Evolutionary conservation across 2,888 invertebrate genomes (phyloP), one percentile per base, ranked within the genome.

Genomic region (Phalera bucephala): DNA sequence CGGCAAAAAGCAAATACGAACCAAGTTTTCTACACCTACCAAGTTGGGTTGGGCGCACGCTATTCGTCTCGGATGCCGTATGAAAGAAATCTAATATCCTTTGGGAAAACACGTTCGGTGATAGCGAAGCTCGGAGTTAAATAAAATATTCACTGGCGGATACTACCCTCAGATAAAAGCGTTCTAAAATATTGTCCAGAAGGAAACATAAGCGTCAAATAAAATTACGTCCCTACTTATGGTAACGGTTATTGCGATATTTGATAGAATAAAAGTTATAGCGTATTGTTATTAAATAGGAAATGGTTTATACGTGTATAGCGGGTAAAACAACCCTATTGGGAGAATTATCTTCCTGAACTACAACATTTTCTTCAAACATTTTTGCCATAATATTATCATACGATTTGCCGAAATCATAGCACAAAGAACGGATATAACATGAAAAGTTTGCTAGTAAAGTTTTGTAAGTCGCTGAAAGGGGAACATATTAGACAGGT

Each of bases 71-170:
- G 52, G 44, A 33, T 50, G 40, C 64, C 61, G 59, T 60, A 62
- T 59, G 63, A 59, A 66, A 69, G 64, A 68, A 72, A 77, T 72
- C 61, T 73, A 77, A 80, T 79, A 77, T 76, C 79, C 75, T 72
- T 52, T 51, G 73, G 74, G 78, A 70, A 66, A 65, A 70, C 56
- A 69, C 65, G 64, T 66, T 44, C 65, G 65, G 63, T 55, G 78
- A 80, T 73, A 77, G 67, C 70, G 52, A 43, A 62, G 55, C 63
- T 56, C 65, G 44, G 45, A 45, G 66, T 65, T 63, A 66, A 64
- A 79, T 79, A 73, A 79, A 76, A 78, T 79, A 80, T 80, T 77
- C 69, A 75, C 60, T 45, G 51, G 46, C 62, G 46, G 53, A 68
- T 62, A 65, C 72, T 65, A 45, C 54, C 49, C 54, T 44, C 40